Evolutionary conservation across 2,113 vertebrate genomes (phyloP), one percentile per base, ranked within the genome.

Genomic region (Ophthalmolycus amberensis): DNA sequence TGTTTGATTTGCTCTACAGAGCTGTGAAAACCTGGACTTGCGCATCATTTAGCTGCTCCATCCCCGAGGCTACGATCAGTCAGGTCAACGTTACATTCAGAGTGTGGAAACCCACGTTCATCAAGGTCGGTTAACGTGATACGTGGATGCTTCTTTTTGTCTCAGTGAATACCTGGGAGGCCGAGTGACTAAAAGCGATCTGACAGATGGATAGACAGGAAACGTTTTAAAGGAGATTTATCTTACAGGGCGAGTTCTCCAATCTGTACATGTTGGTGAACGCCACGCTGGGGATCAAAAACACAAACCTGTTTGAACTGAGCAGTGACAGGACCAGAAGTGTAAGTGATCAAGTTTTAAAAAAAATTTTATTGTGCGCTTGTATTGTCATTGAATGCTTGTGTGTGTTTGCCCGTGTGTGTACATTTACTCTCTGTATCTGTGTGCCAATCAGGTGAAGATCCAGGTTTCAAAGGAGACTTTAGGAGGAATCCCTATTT

Each of bases 81-180:
- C 95, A 97, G 64, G 94, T 99, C 75, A 98, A 99, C 25, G 74
- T 97, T 60, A 97, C 96, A 0, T 92, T 99, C 85, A 91, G 96
- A 88, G 90, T 99, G 75, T 99, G 98, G 98, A 97, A 97, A 74
- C 95, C 96, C 32, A 98, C 98, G 0, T 98, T 99, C 81, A 95
- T 98, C 85, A 96, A 95, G 93, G 98, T 99, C 88, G 90, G 95
- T 56, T 11, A 7, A 52, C 9, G 44, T n/a, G 12, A 8, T 22
- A 64, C 4, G 1, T 15, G 0, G 25, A 6, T 5, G n/a, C 18
- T 18, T 38, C 4, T 52, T 48, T 68, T 9, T 37, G 18, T 5
- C 20, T 25, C 9, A 9, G 10, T n/a, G 59, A 38, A 71, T 20
- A 58, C 18, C 27, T 27, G 22, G 7, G 18, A 37, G n/a, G 10